Conservation (phyloP, 23 tunicate genomes). For the Pegea sp. region DNA sequence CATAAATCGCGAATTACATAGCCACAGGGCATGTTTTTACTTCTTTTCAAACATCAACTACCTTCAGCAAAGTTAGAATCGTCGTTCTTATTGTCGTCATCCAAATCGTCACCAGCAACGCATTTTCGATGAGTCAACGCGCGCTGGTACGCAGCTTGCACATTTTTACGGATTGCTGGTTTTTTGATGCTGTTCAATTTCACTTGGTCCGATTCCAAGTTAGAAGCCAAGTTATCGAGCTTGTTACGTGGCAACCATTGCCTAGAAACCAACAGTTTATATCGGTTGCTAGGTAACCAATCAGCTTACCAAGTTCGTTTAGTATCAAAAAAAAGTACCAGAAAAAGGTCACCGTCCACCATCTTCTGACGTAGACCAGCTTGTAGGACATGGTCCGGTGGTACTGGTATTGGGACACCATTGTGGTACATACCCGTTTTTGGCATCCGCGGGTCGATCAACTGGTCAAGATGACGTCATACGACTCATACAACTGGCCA, state of each 20-base stretch:
- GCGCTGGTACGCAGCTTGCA: slow-evolving; percentile 55
- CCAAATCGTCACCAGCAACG: slow-evolving; percentile 61
- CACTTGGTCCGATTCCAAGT: slow-evolving; percentile 43
- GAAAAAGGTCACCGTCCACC: slow-evolving; percentile 33
- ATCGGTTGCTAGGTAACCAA: neutral
- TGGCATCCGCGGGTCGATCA: slow-evolving; percentile 83
- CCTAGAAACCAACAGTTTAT: slow-evolving; percentile 16
- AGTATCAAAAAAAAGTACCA: slow-evolving; percentile 93
- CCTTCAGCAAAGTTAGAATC: too few species aligned
- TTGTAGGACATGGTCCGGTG: slow-evolving; percentile 55
- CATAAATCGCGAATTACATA: too few species aligned
- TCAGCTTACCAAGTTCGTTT: slow-evolving; percentile 85
- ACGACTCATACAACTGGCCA: neutral
- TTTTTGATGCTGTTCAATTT: slow-evolving; percentile 41
- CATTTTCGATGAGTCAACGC: slow-evolving; percentile 57
- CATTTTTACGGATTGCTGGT: slow-evolving; percentile 58
- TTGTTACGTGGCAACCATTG: slow-evolving; percentile 93
- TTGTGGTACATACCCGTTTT: slow-evolving; percentile 54
- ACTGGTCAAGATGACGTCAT: too few species aligned
- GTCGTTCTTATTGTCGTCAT: slow-evolving; percentile 36
- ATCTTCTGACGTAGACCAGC: slow-evolving; percentile 24
- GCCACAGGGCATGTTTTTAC: too few species aligned
- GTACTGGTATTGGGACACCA: slow-evolving; percentile 92
- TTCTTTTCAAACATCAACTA: too few species aligned
- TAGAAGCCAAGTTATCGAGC: slow-evolving; percentile 68